Conservation (phyloP, 2,113 vertebrate species). For the Accipiter cooperii region DNA sequence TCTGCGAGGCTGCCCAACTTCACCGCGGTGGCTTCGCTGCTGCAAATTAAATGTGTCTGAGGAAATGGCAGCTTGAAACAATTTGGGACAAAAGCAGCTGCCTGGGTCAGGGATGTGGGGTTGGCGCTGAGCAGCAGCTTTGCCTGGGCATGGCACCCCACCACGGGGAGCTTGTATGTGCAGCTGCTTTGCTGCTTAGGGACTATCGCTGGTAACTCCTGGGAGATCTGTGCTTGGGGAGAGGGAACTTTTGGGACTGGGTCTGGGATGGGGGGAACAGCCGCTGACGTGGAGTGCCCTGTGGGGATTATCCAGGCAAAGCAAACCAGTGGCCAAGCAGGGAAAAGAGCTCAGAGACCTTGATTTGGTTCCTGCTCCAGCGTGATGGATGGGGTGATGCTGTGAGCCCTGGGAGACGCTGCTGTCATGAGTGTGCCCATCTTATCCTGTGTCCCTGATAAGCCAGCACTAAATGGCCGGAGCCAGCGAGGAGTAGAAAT, state of each 20-base stretch:
- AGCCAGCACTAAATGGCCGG: neutral
- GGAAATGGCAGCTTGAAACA: neutral
- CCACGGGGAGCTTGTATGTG: fast-evolving
- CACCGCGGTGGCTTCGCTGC: neutral
- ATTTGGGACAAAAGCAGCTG: neutral
- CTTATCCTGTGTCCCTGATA: neutral
- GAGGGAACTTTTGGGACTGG: neutral
- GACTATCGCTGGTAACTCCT: neutral
- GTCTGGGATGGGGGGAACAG: neutral
- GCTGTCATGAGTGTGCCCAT: neutral
- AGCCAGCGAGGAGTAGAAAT: neutral
- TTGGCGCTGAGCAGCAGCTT: neutral
- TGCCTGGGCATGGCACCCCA: neutral
- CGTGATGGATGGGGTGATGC: neutral
- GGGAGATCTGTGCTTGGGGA: neutral
- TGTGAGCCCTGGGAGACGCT: neutral
- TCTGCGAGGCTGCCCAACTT: neutral
- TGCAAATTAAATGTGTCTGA: neutral
- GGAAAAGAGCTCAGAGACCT: neutral
- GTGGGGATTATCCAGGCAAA: neutral
- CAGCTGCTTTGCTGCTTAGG: neutral
- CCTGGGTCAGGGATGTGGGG: neutral
- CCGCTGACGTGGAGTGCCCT: neutral
- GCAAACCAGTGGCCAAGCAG: neutral
- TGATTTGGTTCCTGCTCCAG: neutral